Base-by-base conservation (phyloP, 1,140 invertebrate species). In the Argopecten irradians region DNA sequence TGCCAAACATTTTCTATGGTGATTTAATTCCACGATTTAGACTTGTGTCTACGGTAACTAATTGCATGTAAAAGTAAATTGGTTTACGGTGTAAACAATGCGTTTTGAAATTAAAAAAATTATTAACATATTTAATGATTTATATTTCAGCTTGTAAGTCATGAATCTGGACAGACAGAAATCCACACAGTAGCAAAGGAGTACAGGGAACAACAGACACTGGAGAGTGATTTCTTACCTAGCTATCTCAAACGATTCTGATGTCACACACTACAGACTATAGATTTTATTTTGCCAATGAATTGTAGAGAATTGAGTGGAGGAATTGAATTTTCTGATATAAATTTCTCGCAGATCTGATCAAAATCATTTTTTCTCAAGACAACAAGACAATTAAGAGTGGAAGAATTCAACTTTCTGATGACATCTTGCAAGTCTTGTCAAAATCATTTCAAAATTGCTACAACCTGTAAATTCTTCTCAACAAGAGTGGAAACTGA, bases 211-310 rank as follows among this genome's bases (percentile, higher is more conserved):
- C 92, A 91, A 39, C 92, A 94, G 46, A 90, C 92, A 22, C 87
- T 94, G 14, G 94, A 94, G 83, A 84, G 86, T 8, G 94, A 94
- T 19, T 94, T 93, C 85, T 85, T 94, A 5, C 91, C 88, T 34
- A 92, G 87, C n/a, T 94, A 93, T 87, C 83, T 93, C 1, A 91
- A 93, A 22, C 91, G 92, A 88, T 94, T 93, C 87, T 93, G 84
- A 92, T 90, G 28, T 32, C 5, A 84, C n/a, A 35, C 11, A 85
- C 1, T 85, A 71, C 55, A 71, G n/a, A 71, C 22, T 71, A 28
- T 5, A 71, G n/a, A 3, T n/a, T 46, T 8, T 16, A 1, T 3
- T 46, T 46, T 19, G 22, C 43, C 43, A 46, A 2, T 46, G 43
- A 71, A 71, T n/a, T 28, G 8, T 28, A 8, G n/a, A n/a, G n/a